Evolutionary conservation across 2,888 invertebrate genomes (phyloP), one percentile per base, ranked within the genome.

Genomic region (Cheilosia soror): DNA sequence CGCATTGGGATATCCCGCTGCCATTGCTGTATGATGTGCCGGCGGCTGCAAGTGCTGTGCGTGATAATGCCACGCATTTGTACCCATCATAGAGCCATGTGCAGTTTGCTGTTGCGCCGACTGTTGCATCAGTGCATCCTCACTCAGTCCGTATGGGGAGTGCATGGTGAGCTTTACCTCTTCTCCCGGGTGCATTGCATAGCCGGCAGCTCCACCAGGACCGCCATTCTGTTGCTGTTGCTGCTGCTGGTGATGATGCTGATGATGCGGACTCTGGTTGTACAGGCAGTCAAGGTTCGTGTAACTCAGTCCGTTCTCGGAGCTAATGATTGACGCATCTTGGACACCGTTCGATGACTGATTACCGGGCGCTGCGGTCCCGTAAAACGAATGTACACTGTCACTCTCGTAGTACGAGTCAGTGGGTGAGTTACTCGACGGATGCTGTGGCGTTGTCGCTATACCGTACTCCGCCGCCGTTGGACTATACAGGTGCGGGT

Each of bases 221-320:
- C 90, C 89, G 44, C 87, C 87, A 73, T 88, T 89, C 1, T 88
- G 87, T 55, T 88, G 88, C 47, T 87, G 87, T 85, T 89, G 87
- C 71, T 85, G 71, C 15, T 77, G 87, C 4, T 49, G 65, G 15
- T 77, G 72, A n/a, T 86, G 87, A 58, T 93, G 93, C 1, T 93
- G 93, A 62, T 87, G 80, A 49, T 93, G 93, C 0, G 94, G 93
- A 86, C 94, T 93, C 78, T 90, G 93, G 79, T 94, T 93, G 55
- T 94, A 93, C 51, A 94, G 89, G 89, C 97, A 97, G 92, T 98
- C 97, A 89, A 98, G 93, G 91, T 97, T 97, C 0, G 97, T 97
- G 91, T 98, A 98, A 91, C 97, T 97, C 79, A 98, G 93, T 0
- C 97, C 97, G 51, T 97, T 95, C 89, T 97, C 97, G 0, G 96